Evolutionary conservation across 2,797 vertebrate genomes (phyloP).

Genomic region (Linurgus olivaceus): DNA sequence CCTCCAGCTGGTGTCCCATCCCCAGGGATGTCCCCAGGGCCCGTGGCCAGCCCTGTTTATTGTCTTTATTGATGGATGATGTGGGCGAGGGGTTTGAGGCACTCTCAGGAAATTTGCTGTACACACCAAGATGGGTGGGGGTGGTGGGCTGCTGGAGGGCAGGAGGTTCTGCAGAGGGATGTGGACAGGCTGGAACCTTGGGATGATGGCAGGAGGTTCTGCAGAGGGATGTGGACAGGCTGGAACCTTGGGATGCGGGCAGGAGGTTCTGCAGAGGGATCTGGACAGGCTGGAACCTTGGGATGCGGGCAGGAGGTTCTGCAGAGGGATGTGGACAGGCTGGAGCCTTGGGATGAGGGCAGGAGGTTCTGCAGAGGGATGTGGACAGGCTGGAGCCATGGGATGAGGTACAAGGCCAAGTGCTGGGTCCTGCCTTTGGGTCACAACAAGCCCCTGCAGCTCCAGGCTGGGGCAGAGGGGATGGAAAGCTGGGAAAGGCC

Average conservation of each 20-base stretch:
- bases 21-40: neutral
- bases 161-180: neutral
- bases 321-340: too few relatives aligned
- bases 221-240: neutral
- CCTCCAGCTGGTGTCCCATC: neutral
- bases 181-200: accelerated
- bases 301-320: neutral
- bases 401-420: neutral
- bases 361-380: too few relatives aligned
- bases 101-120: too few relatives aligned
- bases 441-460: neutral
- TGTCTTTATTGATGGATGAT: neutral
- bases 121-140: accelerated
- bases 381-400: too few relatives aligned
- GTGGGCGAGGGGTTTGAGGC: accelerated
- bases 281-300: too few relatives aligned
- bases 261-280: neutral
- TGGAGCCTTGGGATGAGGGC: too few relatives aligned
- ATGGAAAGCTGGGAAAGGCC: neutral
- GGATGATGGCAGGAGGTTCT: neutral
- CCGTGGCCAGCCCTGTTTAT: neutral
- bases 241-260: neutral
- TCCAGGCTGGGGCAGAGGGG: neutral
- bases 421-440: neutral
- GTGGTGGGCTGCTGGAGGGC: neutral